phyloP scores from a whole-genome alignment of 35 echinoderm and acorn worm genomes.

The Chiridota heheva region DNA sequence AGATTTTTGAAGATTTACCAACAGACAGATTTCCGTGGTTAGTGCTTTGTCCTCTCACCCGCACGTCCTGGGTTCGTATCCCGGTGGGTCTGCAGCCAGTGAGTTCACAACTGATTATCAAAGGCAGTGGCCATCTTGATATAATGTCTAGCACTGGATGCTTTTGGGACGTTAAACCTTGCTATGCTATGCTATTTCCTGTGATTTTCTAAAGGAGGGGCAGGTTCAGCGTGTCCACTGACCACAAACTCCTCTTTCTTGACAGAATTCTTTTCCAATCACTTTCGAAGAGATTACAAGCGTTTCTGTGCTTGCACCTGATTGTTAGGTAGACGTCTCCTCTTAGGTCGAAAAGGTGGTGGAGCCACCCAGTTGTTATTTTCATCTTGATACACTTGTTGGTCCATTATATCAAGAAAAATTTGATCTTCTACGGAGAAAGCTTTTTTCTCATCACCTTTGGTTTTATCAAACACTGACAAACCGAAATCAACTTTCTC shows the following conservation, averaged over 20 bases:
- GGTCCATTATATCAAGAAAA: slow-evolving; percentile 28
- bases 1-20: no score
- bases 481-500: not conserved
- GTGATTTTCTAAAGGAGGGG: no score
- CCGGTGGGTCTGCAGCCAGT: no score
- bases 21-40: no score
- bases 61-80: no score
- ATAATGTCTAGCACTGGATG: no score
- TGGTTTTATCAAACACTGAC: slow-evolving; percentile 17
- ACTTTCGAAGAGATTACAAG: slow-evolving; percentile 2
- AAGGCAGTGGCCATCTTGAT: no score
- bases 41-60: no score
- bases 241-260: slow-evolving; percentile 29
- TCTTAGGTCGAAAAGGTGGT: slow-evolving; percentile 15
- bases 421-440: slow-evolving; percentile 30
- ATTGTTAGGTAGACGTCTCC: slow-evolving; percentile 42
- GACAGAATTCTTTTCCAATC: slow-evolving; percentile 12
- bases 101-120: no score
- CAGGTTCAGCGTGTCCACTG: not conserved
- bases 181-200: no score
- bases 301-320: slow-evolving; percentile 24
- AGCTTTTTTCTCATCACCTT: slow-evolving; percentile 23
- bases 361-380: slow-evolving; percentile 42
- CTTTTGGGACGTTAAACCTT: no score
- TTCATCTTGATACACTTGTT: slow-evolving; percentile 14